Percentiles rank a stretch among this genome's conserved stretches.
Evolutionary conservation across 2,797 vertebrate genomes (phyloP).

Genomic region (Molossus molossus): DNA sequence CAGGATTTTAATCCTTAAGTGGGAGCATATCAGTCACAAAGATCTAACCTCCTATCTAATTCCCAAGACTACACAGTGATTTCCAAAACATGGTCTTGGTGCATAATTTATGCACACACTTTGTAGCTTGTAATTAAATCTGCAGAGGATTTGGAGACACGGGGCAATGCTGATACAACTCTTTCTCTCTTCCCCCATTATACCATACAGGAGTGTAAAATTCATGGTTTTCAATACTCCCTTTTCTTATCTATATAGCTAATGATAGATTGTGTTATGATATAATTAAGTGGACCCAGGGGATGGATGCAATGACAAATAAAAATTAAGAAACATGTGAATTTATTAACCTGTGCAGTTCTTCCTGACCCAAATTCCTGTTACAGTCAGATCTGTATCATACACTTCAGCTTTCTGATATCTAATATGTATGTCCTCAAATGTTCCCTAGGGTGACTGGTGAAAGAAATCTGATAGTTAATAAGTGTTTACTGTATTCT

Average conservation of each 20-base stretch:
- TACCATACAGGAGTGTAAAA: slow-evolving; percentile 10
- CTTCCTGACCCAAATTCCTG: slow-evolving; percentile 17
- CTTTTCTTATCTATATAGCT: not conserved
- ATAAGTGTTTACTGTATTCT: slow-evolving; percentile 30
- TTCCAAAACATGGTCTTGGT: slow-evolving; percentile 77
- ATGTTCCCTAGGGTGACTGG: not conserved
- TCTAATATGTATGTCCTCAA: slow-evolving; percentile 18
- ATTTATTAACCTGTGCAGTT: not conserved
- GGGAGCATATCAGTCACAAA: slow-evolving; percentile 70
- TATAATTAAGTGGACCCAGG: slow-evolving; percentile 14
- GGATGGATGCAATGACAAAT: not conserved
- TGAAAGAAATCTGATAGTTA: slow-evolving; percentile 45
- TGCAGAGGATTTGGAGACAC: slow-evolving; percentile 61
- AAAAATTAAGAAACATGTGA: slow-evolving; percentile 60
- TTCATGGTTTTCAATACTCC: not conserved
- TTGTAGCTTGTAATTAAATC: slow-evolving; percentile 81
- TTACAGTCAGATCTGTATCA: not conserved
- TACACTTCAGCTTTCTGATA: slow-evolving; percentile 19
- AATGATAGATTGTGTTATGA: slow-evolving; percentile 22
- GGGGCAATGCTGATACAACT: not conserved
- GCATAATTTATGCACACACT: slow-evolving; percentile 81
- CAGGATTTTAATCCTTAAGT: slow-evolving; percentile 36
- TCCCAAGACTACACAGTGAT: slow-evolving; percentile 76
- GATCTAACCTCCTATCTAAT: slow-evolving; percentile 75
- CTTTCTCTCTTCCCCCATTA: not conserved